Percentiles rank a stretch among this genome's conserved stretches.
Conservation (phyloP, 2,888 invertebrate species). For the Meloe dianella region DNA sequence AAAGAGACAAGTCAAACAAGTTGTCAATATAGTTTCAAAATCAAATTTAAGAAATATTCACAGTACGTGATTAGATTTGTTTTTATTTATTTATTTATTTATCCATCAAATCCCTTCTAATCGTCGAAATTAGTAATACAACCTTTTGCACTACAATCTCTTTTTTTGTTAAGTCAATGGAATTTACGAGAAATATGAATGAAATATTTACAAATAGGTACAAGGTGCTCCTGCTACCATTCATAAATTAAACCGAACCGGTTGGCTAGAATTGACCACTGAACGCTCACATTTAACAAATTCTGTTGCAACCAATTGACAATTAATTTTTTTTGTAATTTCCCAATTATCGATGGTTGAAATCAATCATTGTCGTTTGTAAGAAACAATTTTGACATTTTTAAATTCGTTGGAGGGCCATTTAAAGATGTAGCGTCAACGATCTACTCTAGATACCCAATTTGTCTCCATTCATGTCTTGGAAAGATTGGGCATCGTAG, state of each 20-base stretch:
- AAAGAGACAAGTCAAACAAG: constrained; percentile 10
- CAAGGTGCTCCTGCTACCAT: constrained; percentile 48
- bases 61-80: not conserved
- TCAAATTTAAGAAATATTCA: not conserved
- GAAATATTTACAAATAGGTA: constrained; percentile 46
- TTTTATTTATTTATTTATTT: not conserved
- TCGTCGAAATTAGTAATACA: not conserved
- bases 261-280: constrained; percentile 54
- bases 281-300: constrained; percentile 56
- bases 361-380: not conserved
- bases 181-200: constrained; percentile 48
- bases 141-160: not conserved
- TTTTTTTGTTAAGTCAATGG: constrained; percentile 36
- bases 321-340: not conserved
- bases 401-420: constrained; percentile 10
- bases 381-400: not conserved
- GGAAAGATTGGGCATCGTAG: constrained; percentile 47
- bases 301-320: not conserved
- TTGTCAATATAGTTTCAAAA: constrained; percentile 9
- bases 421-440: constrained; percentile 29
- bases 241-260: constrained; percentile 48
- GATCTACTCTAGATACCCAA: constrained; percentile 38
- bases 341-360: not conserved
- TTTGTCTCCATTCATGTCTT: constrained; percentile 53
- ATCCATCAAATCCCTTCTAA: not conserved